phyloP scores from a whole-genome alignment of 2,888 invertebrate species.

The Pomacea canaliculata region DNA sequence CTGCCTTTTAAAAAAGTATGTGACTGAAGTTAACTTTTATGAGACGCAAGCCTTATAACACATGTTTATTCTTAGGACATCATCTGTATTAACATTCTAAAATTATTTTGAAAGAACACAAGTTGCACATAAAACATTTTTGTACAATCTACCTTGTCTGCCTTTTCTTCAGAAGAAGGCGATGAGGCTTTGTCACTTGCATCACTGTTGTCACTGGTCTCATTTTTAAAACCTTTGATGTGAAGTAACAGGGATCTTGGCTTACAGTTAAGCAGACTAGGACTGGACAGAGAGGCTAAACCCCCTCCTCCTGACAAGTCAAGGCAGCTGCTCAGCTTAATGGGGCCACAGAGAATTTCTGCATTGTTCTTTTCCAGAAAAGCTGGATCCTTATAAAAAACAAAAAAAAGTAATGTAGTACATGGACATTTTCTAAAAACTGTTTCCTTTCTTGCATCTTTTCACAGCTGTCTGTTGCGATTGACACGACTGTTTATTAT shows the following conservation, averaged over 20 bases:
- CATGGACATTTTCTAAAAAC: no score
- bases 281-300: conserved; percentile 87
- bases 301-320: conserved; percentile 89
- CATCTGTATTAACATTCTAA: not conserved
- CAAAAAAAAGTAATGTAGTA: no score
- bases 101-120: no score
- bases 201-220: not conserved
- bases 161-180: conserved; percentile 10
- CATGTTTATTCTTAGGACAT: no score
- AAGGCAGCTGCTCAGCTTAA: conserved; percentile 83
- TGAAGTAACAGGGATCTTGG: conserved; percentile 66
- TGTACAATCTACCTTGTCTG: conserved; percentile 17
- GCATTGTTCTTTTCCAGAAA: conserved; percentile 89
- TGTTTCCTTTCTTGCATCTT: no score
- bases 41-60: no score
- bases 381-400: conserved; percentile 72
- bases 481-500: no score
- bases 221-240: conserved; percentile 59
- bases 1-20: no score
- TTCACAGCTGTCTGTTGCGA: no score
- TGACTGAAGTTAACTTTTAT: no score
- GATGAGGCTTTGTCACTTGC: not conserved
- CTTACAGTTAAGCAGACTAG: conserved; percentile 70
- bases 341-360: conserved; percentile 90
- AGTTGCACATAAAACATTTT: no score